These are phyloP conservation scores for Marmota monax DNA, from an alignment of 2,113 vertebrate genomes.

Conservation along the genomic window DNA sequence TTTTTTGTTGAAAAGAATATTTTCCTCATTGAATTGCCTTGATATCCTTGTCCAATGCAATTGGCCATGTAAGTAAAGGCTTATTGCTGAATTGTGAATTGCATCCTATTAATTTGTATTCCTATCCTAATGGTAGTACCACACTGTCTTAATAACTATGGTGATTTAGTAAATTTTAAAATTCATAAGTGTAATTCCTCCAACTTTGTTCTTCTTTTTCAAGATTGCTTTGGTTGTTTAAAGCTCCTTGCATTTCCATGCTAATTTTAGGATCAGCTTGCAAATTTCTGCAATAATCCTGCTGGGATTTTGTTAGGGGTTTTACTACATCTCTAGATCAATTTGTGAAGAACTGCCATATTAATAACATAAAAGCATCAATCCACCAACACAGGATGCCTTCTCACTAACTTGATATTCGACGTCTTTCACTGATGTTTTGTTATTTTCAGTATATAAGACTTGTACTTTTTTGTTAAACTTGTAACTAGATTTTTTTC, in stretches of 20 bases:
- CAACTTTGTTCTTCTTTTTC: background rate
- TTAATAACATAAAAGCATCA: background rate
- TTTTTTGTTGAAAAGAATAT: background rate
- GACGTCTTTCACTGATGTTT: background rate
- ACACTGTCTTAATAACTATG: background rate
- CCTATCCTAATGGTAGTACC: background rate
- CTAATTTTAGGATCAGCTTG: background rate
- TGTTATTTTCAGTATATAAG: background rate
- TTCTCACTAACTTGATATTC: background rate
- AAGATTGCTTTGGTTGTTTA: background rate
- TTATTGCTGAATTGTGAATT: background rate
- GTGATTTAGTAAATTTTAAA: background rate
- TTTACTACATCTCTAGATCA: background rate
- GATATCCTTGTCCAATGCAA: background rate
- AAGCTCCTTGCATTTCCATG: background rate
- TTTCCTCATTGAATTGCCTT: background rate
- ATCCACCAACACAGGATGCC: background rate
- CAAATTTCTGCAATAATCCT: background rate
- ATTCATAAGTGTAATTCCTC: background rate
- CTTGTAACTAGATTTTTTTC: background rate
- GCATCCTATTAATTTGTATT: background rate
- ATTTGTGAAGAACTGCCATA: background rate
- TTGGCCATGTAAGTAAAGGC: background rate
- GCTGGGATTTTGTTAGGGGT: background rate
- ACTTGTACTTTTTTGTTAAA: background rate